Conservation (phyloP, 2,888 invertebrate species). For the Ernsta delagoae region DNA sequence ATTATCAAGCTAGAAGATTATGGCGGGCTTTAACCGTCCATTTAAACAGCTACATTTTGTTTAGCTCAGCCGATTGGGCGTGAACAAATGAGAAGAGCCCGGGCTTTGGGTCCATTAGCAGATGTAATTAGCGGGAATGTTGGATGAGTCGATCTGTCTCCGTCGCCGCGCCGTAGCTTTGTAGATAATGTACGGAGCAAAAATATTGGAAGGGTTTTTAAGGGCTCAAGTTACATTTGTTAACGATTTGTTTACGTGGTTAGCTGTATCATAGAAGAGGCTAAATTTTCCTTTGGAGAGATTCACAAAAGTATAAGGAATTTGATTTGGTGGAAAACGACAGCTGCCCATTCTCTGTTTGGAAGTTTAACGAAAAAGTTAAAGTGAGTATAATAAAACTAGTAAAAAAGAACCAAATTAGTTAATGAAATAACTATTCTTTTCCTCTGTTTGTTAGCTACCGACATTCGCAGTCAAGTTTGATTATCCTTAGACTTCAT, state of each 20-base stretch:
- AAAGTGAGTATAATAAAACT: too few relatives aligned
- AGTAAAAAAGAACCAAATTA: too few relatives aligned
- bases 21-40: neutral
- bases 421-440: too few relatives aligned
- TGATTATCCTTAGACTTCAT: neutral
- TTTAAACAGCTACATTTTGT: neutral
- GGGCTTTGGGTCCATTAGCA: constrained; percentile 15
- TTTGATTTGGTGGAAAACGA: too few relatives aligned
- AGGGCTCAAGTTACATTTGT: neutral
- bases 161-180: constrained; percentile 8
- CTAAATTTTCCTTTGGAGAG: too few relatives aligned
- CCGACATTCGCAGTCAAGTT: neutral
- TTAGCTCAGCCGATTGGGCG: neutral
- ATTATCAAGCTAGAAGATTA: neutral
- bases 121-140: constrained; percentile 24
- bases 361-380: too few relatives aligned
- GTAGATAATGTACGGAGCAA: neutral
- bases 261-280: neutral
- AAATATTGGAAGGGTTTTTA: neutral
- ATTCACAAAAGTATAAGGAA: too few relatives aligned
- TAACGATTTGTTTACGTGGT: neutral
- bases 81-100: constrained; percentile 22
- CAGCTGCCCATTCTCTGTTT: too few relatives aligned
- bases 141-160: constrained; percentile 14
- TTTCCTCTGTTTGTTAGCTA: too few relatives aligned